Percentiles rank a stretch among this genome's conserved stretches.
Evolutionary conservation across 2,888 invertebrate species (phyloP).

Genomic region (Neria commutata): DNA sequence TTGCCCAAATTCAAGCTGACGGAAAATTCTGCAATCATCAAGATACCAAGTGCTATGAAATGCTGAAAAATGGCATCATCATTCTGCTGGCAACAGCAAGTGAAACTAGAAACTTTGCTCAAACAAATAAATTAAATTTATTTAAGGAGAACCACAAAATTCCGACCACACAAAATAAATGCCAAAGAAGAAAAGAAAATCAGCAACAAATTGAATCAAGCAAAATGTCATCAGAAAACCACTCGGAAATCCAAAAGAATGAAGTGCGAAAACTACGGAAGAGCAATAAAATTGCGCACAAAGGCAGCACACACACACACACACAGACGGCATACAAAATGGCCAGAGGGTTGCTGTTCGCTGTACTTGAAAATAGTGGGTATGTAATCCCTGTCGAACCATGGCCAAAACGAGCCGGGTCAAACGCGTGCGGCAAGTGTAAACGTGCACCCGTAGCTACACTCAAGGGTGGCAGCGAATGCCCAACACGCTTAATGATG

Average conservation of each 20-base stretch:
- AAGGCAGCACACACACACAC: background rate
- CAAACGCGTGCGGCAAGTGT: background rate
- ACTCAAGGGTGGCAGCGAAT: background rate
- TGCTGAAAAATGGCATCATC: too few species aligned
- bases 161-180: too few species aligned
- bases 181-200: conserved; percentile 4
- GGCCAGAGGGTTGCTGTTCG: too few species aligned
- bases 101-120: too few species aligned
- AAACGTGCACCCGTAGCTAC: background rate
- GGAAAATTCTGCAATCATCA: too few species aligned
- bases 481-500: conserved; percentile 6
- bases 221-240: conserved; percentile 7
- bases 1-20: too few species aligned
- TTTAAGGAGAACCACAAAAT: conserved; percentile 19
- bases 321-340: background rate
- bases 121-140: conserved; percentile 34
- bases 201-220: conserved; percentile 10
- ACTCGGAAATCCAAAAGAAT: background rate
- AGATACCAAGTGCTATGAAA: too few species aligned
- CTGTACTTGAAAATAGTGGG: background rate
- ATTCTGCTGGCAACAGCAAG: too few species aligned
- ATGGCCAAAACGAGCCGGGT: background rate
- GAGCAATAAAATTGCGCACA: background rate
- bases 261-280: conserved; percentile 7
- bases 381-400: background rate